phyloP scores from a whole-genome alignment of 1,140 invertebrate genomes.

The Ectropis grisescens region DNA sequence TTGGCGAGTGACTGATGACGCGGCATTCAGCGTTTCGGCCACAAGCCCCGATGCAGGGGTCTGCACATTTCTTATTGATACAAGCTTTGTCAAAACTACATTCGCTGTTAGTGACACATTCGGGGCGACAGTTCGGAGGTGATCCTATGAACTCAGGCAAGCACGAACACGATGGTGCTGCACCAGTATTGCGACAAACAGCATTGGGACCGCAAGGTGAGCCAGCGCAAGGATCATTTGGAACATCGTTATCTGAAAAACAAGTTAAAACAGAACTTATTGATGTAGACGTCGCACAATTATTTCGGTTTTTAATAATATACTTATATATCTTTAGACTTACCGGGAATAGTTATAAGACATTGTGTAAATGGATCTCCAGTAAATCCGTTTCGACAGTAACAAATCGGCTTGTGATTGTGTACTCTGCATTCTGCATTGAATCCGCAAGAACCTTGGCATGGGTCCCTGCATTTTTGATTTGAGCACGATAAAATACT shows the following conservation, averaged over 20 bases:
- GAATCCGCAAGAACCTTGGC: slow-evolving; percentile 78
- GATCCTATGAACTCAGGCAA: slow-evolving; percentile 78
- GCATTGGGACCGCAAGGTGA: slow-evolving; percentile 80
- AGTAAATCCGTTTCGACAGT: slow-evolving; percentile 70
- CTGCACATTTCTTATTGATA: slow-evolving; percentile 78
- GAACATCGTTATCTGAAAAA: slow-evolving; percentile 56
- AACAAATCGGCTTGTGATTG: slow-evolving; percentile 78
- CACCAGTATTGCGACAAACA: slow-evolving; percentile 76
- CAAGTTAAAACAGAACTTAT: not conserved
- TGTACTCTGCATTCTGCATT: slow-evolving; percentile 73
- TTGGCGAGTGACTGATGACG: slow-evolving; percentile 81
- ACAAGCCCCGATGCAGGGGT: slow-evolving; percentile 84
- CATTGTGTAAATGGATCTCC: slow-evolving; percentile 74
- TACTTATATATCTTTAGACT: slow-evolving; percentile 22
- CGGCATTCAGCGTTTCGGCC: slow-evolving; percentile 79
- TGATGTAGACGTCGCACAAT: not conserved
- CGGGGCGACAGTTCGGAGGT: slow-evolving; percentile 75
- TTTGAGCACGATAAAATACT: slow-evolving; percentile 86
- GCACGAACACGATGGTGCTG: slow-evolving; percentile 83
- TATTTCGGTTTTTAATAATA: not conserved
- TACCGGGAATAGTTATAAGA: too few species aligned
- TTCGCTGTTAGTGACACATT: slow-evolving; percentile 81
- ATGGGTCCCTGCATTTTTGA: slow-evolving; percentile 85
- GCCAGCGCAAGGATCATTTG: slow-evolving; percentile 71
- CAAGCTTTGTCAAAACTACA: slow-evolving; percentile 80